These are phyloP conservation scores for Gymnothorax reevesii DNA, from an alignment of 2,797 vertebrate genomes.

Conservation along the genomic window DNA sequence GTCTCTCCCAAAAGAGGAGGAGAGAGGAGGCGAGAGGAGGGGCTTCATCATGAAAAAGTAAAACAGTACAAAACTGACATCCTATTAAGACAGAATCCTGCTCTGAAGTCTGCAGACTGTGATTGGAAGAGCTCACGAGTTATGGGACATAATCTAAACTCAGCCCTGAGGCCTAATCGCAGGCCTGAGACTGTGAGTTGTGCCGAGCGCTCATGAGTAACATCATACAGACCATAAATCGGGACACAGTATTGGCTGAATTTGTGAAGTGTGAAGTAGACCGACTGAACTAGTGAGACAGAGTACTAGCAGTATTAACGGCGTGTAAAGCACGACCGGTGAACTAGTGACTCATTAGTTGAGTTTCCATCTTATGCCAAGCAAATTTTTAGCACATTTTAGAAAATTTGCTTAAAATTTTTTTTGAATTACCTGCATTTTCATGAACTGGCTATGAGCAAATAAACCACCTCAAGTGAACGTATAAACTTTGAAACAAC, in stretches of 20 bases:
- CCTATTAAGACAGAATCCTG: background rate
- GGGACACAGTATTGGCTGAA: too few relatives aligned
- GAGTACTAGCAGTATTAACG: background rate
- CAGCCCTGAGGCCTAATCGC: background rate
- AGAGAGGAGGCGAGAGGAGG: background rate
- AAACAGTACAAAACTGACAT: background rate
- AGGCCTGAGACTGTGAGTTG: background rate
- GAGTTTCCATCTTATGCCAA: too few relatives aligned
- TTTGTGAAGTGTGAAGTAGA: background rate
- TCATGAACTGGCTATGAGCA: too few relatives aligned
- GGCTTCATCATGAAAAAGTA: background rate
- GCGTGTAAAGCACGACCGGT: background rate
- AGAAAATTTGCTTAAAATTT: too few relatives aligned
- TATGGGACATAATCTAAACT: background rate
- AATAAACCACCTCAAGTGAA: too few relatives aligned
- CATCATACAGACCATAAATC: background rate
- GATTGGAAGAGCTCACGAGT: background rate
- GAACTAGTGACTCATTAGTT: background rate
- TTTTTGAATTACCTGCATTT: too few relatives aligned
- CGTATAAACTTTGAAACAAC: too few relatives aligned
- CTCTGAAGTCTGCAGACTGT: background rate
- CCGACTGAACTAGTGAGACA: background rate
- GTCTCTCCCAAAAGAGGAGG: background rate
- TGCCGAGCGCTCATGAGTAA: background rate
- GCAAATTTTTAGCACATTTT: too few relatives aligned